A percentile compares a stretch with the other conserved stretches of the same genome.
Conservation (phyloP, 2,888 invertebrate species). For the Elegia similella region DNA sequence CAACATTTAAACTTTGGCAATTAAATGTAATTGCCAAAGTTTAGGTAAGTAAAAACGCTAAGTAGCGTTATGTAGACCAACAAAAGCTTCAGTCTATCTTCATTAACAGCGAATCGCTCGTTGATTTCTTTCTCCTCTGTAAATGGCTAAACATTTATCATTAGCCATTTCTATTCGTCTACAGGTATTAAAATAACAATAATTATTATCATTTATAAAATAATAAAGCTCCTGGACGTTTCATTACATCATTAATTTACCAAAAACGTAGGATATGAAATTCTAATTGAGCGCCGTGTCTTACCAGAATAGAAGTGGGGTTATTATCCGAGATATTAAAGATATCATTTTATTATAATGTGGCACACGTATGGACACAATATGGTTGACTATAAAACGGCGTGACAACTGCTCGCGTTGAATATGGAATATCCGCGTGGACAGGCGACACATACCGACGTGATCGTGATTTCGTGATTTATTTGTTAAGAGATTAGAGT, state of each 20-base stretch:
- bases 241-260: not conserved
- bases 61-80: no score
- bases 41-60: no score
- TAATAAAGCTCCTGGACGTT: not conserved
- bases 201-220: not conserved
- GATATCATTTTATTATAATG: constrained; percentile 7
- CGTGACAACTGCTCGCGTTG: constrained; percentile 28
- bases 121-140: no score
- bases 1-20: no score
- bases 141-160: no score
- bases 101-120: no score
- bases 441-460: constrained; percentile 45
- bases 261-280: not conserved
- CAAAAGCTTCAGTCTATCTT: no score
- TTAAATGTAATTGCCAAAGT: no score
- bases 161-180: no score
- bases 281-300: not conserved
- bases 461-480: constrained; percentile 38
- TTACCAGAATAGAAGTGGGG: constrained; percentile 1
- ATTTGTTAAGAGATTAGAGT: constrained; percentile 43
- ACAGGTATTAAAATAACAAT: not conserved
- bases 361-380: constrained; percentile 5
- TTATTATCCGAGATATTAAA: constrained; percentile 4
- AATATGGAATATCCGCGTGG: constrained; percentile 49
- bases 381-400: constrained; percentile 1